Conservation (phyloP, 2,888 invertebrate genomes). For the Diploptera punctata region DNA sequence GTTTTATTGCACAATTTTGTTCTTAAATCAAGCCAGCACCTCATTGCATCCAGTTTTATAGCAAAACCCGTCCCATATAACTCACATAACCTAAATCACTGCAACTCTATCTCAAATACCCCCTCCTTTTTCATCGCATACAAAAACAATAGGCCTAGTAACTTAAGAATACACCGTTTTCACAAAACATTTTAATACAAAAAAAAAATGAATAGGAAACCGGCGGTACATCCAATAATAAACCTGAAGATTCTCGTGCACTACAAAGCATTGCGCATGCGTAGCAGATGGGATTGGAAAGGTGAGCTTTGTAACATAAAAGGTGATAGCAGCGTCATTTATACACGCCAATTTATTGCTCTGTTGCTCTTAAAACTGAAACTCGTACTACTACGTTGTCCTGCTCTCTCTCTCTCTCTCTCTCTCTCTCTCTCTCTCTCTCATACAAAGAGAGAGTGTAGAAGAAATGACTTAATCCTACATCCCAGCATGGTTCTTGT, state of each 20-base stretch:
- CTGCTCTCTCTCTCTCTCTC: neutral
- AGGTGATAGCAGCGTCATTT: constrained; percentile 28
- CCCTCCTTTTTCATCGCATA: no score
- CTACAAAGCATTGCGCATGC: constrained; percentile 23
- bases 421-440: neutral
- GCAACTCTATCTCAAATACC: neutral
- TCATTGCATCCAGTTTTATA: constrained; percentile 2
- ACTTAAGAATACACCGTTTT: no score
- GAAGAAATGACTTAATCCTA: constrained; percentile 28
- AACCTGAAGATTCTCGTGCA: neutral
- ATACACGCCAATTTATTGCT: constrained; percentile 31
- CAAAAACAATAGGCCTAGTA: no score
- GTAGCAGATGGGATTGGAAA: constrained; percentile 25
- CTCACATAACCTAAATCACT: neutral
- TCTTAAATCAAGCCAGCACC: constrained; percentile 19
- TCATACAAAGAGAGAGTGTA: neutral
- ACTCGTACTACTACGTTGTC: constrained; percentile 24
- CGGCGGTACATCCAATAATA: neutral
- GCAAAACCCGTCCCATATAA: constrained; percentile 5
- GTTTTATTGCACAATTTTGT: constrained; percentile 13
- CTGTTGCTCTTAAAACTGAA: constrained; percentile 15
- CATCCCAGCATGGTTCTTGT: constrained; percentile 28
- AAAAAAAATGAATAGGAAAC: neutral
- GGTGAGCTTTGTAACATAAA: constrained; percentile 30
- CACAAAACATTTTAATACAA: no score